A percentile compares a stretch with the other conserved stretches of the same genome.
phyloP scores from a whole-genome alignment of 1,140 invertebrate genomes.

The Zophobas atratus region DNA sequence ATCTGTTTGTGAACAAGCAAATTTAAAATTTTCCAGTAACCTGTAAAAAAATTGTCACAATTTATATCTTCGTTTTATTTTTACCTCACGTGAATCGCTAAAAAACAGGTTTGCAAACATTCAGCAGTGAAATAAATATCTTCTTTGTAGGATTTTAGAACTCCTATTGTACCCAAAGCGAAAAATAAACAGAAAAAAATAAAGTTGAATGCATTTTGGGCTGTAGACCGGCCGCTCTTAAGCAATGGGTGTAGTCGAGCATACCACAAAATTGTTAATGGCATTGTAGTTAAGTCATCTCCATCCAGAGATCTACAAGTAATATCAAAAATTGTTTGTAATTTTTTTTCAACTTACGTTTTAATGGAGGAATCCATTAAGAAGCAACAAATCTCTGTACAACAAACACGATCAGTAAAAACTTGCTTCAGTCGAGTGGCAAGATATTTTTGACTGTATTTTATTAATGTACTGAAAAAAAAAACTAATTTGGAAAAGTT shows the following conservation, averaged over 20 bases:
- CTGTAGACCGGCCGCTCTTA: neutral
- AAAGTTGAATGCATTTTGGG: neutral
- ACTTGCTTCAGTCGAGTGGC: no score
- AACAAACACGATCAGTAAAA: no score
- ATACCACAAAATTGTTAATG: neutral
- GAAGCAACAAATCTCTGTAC: no score
- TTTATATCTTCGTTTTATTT: neutral
- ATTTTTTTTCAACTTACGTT: no score
- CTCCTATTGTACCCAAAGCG: neutral
- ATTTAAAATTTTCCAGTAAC: neutral
- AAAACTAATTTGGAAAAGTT: no score
- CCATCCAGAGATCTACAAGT: neutral
- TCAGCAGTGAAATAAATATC: neutral
- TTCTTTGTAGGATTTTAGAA: neutral
- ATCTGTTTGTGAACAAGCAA: neutral
- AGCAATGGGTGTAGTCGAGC: neutral
- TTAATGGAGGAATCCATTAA: no score
- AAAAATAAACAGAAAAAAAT: neutral
- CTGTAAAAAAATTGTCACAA: neutral
- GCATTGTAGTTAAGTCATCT: neutral
- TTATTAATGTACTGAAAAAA: no score
- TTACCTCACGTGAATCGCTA: slow-evolving; percentile 1
- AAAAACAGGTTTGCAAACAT: neutral
- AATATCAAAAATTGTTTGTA: no score
- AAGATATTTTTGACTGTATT: no score